Evolutionary conservation across 2,797 vertebrate genomes (phyloP).

Genomic region (Gymnothorax reevesii): DNA sequence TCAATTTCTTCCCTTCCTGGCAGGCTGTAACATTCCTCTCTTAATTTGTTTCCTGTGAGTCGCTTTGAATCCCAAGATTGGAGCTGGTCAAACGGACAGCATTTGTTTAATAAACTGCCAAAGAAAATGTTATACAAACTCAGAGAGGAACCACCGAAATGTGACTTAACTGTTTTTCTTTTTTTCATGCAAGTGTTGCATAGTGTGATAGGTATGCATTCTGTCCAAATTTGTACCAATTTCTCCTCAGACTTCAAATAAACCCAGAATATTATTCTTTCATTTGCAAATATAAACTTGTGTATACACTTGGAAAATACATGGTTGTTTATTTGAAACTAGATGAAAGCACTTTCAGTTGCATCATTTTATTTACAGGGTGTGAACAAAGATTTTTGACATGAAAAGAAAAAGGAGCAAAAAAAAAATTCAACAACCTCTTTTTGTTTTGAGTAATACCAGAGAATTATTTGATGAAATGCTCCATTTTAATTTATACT

Average conservation of each 20-base stretch:
- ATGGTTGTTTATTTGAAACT: slow-evolving; percentile 53
- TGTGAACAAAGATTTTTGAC: slow-evolving; percentile 42
- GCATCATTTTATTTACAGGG: slow-evolving; percentile 59
- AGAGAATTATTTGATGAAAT: background rate
- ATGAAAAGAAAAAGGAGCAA: too few species aligned
- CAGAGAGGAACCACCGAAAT: slow-evolving; percentile 60
- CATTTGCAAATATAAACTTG: slow-evolving; percentile 55
- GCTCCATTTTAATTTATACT: background rate
- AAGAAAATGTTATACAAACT: slow-evolving; percentile 87
- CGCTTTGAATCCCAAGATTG: slow-evolving; percentile 81
- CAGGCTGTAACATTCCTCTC: slow-evolving; percentile 82
- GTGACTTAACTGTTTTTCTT: slow-evolving; percentile 72
- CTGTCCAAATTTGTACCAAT: slow-evolving; percentile 60
- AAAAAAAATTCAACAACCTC: slow-evolving; percentile 11
- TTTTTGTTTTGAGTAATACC: slow-evolving; percentile 26
- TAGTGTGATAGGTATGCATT: slow-evolving; percentile 56
- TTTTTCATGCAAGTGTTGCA: slow-evolving; percentile 72
- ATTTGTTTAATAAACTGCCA: slow-evolving; percentile 89
- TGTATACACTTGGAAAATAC: slow-evolving; percentile 55
- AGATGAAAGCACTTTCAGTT: slow-evolving; percentile 54
- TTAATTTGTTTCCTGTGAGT: slow-evolving; percentile 96
- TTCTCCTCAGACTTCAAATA: slow-evolving; percentile 67
- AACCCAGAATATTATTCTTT: slow-evolving; percentile 58
- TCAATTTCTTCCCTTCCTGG: slow-evolving; percentile 81
- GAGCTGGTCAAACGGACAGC: slow-evolving; percentile 87